Base-by-base conservation (phyloP, 1,140 invertebrate genomes). In the Drosophila fuyamai region DNA sequence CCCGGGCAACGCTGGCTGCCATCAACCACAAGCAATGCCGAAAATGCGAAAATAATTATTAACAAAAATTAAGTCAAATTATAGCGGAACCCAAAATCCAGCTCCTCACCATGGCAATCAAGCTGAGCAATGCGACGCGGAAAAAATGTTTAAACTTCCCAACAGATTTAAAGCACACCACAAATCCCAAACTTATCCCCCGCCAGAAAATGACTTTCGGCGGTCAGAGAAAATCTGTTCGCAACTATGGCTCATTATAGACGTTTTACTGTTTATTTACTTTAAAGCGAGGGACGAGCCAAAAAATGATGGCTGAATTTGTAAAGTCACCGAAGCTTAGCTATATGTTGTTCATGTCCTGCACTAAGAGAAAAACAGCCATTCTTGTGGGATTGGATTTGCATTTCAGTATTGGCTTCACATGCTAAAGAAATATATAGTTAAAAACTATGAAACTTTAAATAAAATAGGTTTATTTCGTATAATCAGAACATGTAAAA, bases 41-140 rank as follows among this genome's bases (percentile, higher is more conserved):
- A 89, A 90, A 89, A 89, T 84, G 77, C 77, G 73, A 81, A 89
- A 89, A 89, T 89, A 89, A 89, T 90, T 89, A 89, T 89, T 89
- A 89, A 90, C 84, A 90, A 88, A 89, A 89, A 89, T 89, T 90
- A 84, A 89, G 79, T 58, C 77, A 89, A 89, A 89, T 88, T 88
- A 89, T 60, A 77, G 63, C 50, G 44, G 48, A 46, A 65, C 56
- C 78, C 51, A 32, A 51, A 65, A 66, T 23, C 53, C 51, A 41
- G 1, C 41, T 32, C 68, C 68, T 65, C 51, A 32, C 81, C 81
- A 74, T 65, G 51, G 81, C 68, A 85, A 86, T 78, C 68, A 51
- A 59, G 54, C 65, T 60, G 67, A 58, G 66, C 61, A 71, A 63
- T 70, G 57, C 7, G 41, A 55, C 32, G 51, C 38, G 56, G 27